These are phyloP conservation scores for Ginglymostoma cirratum DNA, from an alignment of 2,113 vertebrate species.

Conservation along the genomic window DNA sequence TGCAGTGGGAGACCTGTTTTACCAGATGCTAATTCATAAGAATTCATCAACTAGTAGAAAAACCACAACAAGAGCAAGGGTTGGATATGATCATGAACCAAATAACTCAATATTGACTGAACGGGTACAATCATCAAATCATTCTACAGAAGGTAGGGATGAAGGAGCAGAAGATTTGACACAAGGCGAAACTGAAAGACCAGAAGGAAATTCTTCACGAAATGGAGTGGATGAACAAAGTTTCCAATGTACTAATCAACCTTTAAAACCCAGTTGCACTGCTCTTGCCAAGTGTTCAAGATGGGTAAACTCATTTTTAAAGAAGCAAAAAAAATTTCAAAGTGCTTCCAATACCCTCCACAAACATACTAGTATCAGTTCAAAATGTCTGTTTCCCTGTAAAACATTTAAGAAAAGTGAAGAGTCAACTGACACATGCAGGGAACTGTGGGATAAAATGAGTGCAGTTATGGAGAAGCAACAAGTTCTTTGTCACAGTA, in stretches of 20 bases:
- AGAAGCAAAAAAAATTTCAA: neutral
- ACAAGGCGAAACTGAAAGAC: neutral
- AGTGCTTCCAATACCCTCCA: neutral
- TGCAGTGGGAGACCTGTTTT: constrained; percentile 73
- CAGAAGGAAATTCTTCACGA: neutral
- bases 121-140: neutral
- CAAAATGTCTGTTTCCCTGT: neutral
- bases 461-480: constrained; percentile 49
- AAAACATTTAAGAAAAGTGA: neutral
- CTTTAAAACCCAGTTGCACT: constrained; percentile 27
- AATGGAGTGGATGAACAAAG: constrained; percentile 41
- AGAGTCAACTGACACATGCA: neutral
- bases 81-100: neutral
- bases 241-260: neutral
- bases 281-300: constrained; percentile 47
- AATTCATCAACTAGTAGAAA: neutral
- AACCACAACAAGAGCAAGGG: neutral
- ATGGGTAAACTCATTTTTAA: constrained; percentile 50
- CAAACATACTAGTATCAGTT: neutral
- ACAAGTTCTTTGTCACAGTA: constrained; percentile 46
- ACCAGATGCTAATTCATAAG: constrained; percentile 57
- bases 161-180: neutral
- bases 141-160: neutral
- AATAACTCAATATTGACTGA: neutral
- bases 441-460: constrained; percentile 43